These are phyloP conservation scores for Syngnathus rostellatus DNA, from an alignment of 2,797 vertebrate species.

Conservation along the genomic window DNA sequence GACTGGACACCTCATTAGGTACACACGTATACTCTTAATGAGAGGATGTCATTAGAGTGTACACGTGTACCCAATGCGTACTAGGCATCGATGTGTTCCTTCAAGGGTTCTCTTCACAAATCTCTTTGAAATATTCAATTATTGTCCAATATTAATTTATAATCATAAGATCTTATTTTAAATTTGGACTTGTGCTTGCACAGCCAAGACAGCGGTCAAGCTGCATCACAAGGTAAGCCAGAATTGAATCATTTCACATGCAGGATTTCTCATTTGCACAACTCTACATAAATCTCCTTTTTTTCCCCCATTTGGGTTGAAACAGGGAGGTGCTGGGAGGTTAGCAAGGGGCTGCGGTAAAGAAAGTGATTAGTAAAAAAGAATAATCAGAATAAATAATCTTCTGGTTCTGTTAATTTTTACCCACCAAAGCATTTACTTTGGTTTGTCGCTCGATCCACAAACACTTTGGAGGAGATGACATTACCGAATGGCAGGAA, in stretches of 20 bases:
- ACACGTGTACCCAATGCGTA: not conserved
- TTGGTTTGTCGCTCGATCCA: slow-evolving; percentile 99
- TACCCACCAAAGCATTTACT: slow-evolving; percentile 99
- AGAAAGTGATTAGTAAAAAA: slow-evolving; percentile 69
- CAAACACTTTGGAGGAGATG: slow-evolving; percentile 99
- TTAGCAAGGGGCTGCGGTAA: slow-evolving; percentile 58
- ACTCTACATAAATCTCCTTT: slow-evolving; percentile 7
- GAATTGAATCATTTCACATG: not conserved
- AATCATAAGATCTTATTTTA: not conserved
- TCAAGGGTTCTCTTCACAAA: not conserved
- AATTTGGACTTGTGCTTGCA: not conserved
- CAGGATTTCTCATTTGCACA: not conserved
- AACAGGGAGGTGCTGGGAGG: slow-evolving; percentile 33
- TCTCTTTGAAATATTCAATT: not conserved
- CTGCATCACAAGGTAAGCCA: not conserved
- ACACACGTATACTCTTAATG: not conserved
- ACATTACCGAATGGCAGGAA: slow-evolving; percentile 99
- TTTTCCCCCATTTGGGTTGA: slow-evolving; percentile 18
- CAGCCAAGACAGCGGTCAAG: not conserved
- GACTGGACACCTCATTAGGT: slow-evolving; percentile 3
- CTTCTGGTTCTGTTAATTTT: slow-evolving; percentile 75
- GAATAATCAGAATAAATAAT: slow-evolving; percentile 67
- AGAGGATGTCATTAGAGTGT: not conserved
- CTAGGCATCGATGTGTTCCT: not conserved
- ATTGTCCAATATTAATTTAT: not conserved